These are phyloP conservation scores for Cyprinus carpio DNA, from an alignment of 2,113 vertebrate species.

Conservation along the genomic window DNA sequence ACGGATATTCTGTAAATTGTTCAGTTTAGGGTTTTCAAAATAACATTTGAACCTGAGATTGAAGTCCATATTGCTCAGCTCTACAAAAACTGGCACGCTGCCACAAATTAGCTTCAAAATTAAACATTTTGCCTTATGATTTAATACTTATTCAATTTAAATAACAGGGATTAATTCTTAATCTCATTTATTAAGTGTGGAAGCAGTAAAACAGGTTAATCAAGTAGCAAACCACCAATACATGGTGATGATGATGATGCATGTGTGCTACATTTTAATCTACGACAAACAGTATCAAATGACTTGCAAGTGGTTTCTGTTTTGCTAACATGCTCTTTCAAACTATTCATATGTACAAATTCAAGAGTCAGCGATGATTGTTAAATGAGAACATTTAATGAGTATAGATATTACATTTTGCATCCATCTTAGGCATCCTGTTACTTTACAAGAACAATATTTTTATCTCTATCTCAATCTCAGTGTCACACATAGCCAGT, in stretches of 20 bases:
- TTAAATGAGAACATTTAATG: slow-evolving; percentile 72
- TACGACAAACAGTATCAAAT: not conserved
- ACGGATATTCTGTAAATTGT: too few species aligned
- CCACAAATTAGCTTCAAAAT: slow-evolving; percentile 46
- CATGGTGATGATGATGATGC: too few species aligned
- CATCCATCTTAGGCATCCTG: slow-evolving; percentile 45
- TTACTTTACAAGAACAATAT: slow-evolving; percentile 13
- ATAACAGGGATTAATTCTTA: not conserved
- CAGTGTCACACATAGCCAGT: not conserved
- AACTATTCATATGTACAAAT: slow-evolving; percentile 50
- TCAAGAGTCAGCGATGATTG: slow-evolving; percentile 55
- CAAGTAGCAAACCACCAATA: not conserved
- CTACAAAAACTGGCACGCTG: slow-evolving; percentile 51
- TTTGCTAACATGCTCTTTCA: slow-evolving; percentile 1
- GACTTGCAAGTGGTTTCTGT: not conserved
- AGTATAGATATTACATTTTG: slow-evolving; percentile 64
- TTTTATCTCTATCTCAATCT: not conserved
- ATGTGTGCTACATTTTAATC: too few species aligned
- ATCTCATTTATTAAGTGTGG: not conserved
- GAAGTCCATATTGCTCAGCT: slow-evolving; percentile 37
- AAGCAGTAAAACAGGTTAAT: not conserved
- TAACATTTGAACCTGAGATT: slow-evolving; percentile 54
- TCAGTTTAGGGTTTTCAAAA: slow-evolving; percentile 46
- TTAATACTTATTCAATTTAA: not conserved
- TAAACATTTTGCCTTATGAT: not conserved